Conservation (phyloP, 2,797 vertebrate species). For the Hoplostethus atlanticus region DNA sequence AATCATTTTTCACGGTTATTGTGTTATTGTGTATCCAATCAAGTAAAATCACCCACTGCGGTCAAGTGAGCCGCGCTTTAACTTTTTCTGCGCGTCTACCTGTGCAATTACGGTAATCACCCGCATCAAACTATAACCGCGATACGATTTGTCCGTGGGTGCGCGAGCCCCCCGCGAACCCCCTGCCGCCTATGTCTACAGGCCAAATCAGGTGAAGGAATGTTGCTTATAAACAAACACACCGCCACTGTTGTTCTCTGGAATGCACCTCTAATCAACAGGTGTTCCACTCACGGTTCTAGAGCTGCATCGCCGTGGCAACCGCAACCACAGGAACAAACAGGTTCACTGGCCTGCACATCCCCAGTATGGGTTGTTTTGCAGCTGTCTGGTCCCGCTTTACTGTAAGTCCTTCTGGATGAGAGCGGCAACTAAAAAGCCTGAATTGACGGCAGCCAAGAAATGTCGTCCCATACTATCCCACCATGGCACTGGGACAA, state of each 20-base stretch:
- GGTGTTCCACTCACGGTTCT: background rate
- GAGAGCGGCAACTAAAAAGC: slow-evolving; percentile 27
- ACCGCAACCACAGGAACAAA: slow-evolving; percentile 22
- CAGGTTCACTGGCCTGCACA: background rate
- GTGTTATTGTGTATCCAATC: too few relatives aligned
- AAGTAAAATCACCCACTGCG: too few relatives aligned
- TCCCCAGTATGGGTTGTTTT: background rate
- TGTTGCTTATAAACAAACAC: background rate
- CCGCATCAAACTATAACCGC: too few relatives aligned
- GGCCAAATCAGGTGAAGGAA: background rate
- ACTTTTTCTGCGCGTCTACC: too few relatives aligned
- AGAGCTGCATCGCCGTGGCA: background rate
- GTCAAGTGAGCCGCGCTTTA: too few relatives aligned
- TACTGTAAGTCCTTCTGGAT: slow-evolving; percentile 34
- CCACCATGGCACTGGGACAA: slow-evolving; percentile 59
- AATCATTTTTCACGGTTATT: too few relatives aligned
- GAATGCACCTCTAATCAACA: slow-evolving; percentile 7
- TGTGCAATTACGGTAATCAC: too few relatives aligned
- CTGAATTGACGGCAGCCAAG: slow-evolving; percentile 33
- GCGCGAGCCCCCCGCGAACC: too few relatives aligned
- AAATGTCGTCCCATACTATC: slow-evolving; percentile 36
- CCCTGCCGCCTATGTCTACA: background rate
- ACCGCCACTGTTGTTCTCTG: background rate
- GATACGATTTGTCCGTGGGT: too few relatives aligned
- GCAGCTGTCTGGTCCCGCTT: slow-evolving; percentile 34